A percentile compares a stretch with the other conserved stretches of the same genome.
These are phyloP conservation scores for Homalodisca vitripennis DNA, from an alignment of 1,140 invertebrate genomes.

Conservation along the genomic window DNA sequence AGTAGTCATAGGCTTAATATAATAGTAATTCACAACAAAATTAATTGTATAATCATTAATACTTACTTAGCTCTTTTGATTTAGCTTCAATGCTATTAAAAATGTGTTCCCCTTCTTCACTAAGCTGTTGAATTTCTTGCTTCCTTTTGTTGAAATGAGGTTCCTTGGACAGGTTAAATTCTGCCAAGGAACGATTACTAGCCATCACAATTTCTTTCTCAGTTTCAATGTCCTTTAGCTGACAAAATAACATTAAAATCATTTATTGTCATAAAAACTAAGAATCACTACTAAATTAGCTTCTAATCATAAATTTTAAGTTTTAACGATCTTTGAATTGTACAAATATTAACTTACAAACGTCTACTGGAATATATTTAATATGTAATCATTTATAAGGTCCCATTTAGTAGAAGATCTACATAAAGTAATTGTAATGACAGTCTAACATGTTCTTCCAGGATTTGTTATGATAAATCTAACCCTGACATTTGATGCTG, in stretches of 20 bases:
- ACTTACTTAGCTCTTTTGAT: slow-evolving; percentile 63
- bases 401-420: not conserved
- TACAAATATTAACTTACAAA: not conserved
- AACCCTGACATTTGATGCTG: no score
- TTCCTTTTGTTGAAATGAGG: slow-evolving; percentile 73
- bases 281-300: slow-evolving; percentile 11
- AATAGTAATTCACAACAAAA: no score
- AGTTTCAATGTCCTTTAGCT: slow-evolving; percentile 75
- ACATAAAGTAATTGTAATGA: not conserved
- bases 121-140: slow-evolving; percentile 63
- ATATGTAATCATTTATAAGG: not conserved
- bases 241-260: slow-evolving; percentile 44
- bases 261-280: slow-evolving; percentile 25
- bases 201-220: slow-evolving; percentile 85
- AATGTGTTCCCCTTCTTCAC: slow-evolving; percentile 64
- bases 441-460: no score
- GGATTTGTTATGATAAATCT: no score
- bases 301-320: not conserved
- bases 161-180: slow-evolving; percentile 82
- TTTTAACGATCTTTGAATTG: not conserved
- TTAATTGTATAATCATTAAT: no score
- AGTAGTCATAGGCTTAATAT: no score
- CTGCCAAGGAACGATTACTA: slow-evolving; percentile 81
- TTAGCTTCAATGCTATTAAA: slow-evolving; percentile 68
- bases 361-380: not conserved